These are phyloP conservation scores for Aphelenchoides bicaudatus DNA, from an alignment of 2,888 invertebrate species.

Conservation along the genomic window DNA sequence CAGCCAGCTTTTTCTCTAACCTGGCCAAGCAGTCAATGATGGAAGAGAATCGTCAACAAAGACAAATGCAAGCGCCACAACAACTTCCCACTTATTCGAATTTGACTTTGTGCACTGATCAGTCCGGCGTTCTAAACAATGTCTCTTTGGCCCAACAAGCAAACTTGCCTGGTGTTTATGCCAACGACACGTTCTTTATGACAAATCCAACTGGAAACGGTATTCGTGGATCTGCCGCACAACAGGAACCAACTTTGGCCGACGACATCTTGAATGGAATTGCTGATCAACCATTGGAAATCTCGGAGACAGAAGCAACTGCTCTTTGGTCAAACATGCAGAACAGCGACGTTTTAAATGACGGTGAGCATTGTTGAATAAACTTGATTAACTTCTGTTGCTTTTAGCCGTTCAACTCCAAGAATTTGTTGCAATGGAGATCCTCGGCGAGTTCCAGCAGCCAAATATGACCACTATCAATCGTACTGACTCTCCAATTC, in stretches of 20 bases:
- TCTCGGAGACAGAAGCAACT: not conserved
- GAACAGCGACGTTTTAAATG: slow-evolving; percentile 4
- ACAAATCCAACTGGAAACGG: not conserved
- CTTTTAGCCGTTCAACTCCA: slow-evolving; percentile 9
- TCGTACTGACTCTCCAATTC: not conserved
- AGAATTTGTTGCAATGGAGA: slow-evolving; percentile 15
- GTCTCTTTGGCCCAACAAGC: slow-evolving; percentile 17
- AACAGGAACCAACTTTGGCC: not conserved
- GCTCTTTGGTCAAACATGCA: not conserved
- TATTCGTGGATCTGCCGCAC: not conserved
- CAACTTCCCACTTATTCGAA: slow-evolving; percentile 17
- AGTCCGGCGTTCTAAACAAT: slow-evolving; percentile 22
- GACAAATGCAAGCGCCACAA: not conserved
- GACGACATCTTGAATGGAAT: not conserved
- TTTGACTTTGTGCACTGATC: slow-evolving; percentile 19
- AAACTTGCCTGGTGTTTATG: not conserved
- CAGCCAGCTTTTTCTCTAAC: slow-evolving; percentile 20
- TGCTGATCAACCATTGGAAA: not conserved
- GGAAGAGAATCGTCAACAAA: not conserved
- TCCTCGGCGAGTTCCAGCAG: slow-evolving; percentile 20
- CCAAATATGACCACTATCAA: no score
- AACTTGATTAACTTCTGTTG: not conserved
- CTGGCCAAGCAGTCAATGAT: slow-evolving; percentile 21
- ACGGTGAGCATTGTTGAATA: not conserved
- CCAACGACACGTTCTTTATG: slow-evolving; percentile 5